phyloP scores from a whole-genome alignment of 2,888 invertebrate species.

The Sphinx pinastri region DNA sequence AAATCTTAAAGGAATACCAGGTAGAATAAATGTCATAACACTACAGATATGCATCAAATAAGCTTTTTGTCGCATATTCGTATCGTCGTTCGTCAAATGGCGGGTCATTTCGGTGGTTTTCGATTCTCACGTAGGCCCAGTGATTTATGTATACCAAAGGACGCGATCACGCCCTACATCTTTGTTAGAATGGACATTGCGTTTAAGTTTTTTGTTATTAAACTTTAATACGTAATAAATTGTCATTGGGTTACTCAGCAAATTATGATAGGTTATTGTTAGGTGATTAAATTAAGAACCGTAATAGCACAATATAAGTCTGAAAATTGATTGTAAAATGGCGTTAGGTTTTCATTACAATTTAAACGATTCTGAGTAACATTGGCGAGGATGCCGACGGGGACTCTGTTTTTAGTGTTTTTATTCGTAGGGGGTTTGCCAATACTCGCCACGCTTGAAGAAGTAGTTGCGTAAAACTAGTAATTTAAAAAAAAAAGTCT shows the following conservation, averaged over 20 bases:
- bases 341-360: no score
- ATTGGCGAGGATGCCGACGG: no score
- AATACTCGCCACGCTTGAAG: no score
- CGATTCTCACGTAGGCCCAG: conserved; percentile 52
- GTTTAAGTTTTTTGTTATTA: conserved; percentile 36
- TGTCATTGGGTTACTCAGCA: conserved; percentile 11
- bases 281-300: not conserved
- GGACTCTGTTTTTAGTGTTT: no score
- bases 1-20: not conserved
- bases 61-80: conserved; percentile 42
- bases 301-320: not conserved
- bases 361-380: no score
- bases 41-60: conserved; percentile 40
- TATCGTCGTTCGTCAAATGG: conserved; percentile 46
- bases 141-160: conserved; percentile 53
- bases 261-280: not conserved
- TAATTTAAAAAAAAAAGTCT: no score
- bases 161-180: conserved; percentile 47
- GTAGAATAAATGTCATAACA: conserved; percentile 4
- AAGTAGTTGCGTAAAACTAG: no score
- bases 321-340: no score
- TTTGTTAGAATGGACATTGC: conserved; percentile 49
- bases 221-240: conserved; percentile 16
- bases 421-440: no score
- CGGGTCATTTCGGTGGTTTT: conserved; percentile 53